These are phyloP conservation scores for Akabosia matsudoensis DNA, from an alignment of 1,140 invertebrate species.

Conservation along the genomic window DNA sequence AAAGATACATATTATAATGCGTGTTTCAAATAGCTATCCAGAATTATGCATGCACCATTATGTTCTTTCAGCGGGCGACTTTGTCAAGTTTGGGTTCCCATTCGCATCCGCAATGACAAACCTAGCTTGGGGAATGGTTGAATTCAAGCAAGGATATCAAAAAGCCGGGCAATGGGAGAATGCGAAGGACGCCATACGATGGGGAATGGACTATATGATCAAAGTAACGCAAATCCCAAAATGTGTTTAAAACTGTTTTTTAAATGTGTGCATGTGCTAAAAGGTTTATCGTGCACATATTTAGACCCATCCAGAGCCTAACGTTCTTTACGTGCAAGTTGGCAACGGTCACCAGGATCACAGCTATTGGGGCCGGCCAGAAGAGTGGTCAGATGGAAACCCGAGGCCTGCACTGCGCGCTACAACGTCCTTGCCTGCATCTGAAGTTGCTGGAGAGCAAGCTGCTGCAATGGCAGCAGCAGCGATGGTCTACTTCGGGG, in stretches of 20 bases:
- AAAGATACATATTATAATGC: neutral
- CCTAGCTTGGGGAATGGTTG: slow-evolving; percentile 60
- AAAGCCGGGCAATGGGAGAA: slow-evolving; percentile 53
- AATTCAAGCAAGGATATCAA: slow-evolving; percentile 58
- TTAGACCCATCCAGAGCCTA: neutral
- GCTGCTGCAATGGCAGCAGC: slow-evolving; percentile 47
- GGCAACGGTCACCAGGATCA: slow-evolving; percentile 46
- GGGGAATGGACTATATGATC: slow-evolving; percentile 64
- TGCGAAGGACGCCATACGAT: slow-evolving; percentile 57
- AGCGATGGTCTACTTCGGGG: neutral
- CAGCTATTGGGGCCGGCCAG: slow-evolving; percentile 48
- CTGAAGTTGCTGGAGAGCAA: slow-evolving; percentile 63
- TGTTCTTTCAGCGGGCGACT: slow-evolving; percentile 61
- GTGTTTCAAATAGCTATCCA: too few relatives aligned
- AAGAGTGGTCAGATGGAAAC: slow-evolving; percentile 47
- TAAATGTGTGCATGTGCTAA: neutral
- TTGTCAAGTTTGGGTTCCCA: slow-evolving; percentile 61
- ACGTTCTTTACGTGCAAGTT: slow-evolving; percentile 48
- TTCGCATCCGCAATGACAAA: slow-evolving; percentile 61
- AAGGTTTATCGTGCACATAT: neutral
- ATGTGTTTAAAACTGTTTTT: neutral
- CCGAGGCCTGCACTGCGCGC: slow-evolving; percentile 61
- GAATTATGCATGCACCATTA: too few relatives aligned
- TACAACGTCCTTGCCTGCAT: slow-evolving; percentile 58
- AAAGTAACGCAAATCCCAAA: too few relatives aligned